Conservation (phyloP, 2,113 vertebrate genomes). For the Platycercus adscitus region DNA sequence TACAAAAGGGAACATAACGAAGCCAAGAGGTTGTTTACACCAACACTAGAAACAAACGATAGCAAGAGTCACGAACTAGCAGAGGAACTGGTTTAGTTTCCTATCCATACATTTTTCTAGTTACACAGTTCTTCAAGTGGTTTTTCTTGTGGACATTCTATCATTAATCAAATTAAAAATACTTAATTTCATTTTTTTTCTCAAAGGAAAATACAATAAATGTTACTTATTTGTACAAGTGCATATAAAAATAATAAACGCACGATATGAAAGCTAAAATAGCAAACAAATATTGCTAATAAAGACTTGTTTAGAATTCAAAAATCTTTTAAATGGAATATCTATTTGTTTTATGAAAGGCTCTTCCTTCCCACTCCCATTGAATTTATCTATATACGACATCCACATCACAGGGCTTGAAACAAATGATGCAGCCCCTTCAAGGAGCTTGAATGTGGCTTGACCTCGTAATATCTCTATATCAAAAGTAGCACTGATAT, state of each 20-base stretch:
- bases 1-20: constrained; percentile 31
- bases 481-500: background rate
- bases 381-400: background rate
- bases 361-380: background rate
- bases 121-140: background rate
- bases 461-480: rapidly evolving
- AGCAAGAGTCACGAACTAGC: background rate
- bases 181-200: background rate
- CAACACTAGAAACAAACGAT: background rate
- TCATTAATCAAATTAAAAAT: constrained; percentile 15
- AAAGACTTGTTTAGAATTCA: background rate
- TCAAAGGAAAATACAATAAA: background rate
- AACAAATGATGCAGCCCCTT: background rate
- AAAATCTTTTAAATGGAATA: background rate
- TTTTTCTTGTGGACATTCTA: constrained; percentile 5
- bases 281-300: constrained; percentile 12
- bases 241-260: background rate
- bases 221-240: background rate
- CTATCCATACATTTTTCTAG: background rate
- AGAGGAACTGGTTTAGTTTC: background rate
- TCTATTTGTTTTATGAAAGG: background rate
- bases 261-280: background rate
- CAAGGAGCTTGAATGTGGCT: background rate
- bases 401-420: background rate
- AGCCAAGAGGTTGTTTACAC: constrained; percentile 44